Evolutionary conservation across 1,140 invertebrate genomes (phyloP), one percentile per base, ranked within the genome.

Genomic region (Archivesica marissinica): DNA sequence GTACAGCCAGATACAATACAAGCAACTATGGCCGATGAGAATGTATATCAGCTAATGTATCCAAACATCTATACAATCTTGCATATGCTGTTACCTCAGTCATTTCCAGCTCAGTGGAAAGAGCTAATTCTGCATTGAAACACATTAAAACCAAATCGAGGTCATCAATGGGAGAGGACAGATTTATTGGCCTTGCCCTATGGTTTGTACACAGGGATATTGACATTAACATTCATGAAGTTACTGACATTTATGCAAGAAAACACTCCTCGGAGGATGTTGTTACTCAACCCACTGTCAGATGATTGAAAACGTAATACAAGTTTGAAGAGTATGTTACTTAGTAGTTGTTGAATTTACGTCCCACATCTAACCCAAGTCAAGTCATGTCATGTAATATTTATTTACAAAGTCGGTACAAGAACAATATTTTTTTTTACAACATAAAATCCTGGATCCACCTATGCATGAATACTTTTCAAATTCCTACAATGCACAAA

Each of bases 81-180:
- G 20, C 6, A 56, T 56, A 56, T 56, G 20, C 6, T 47, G 44
- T 47, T 56, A 56, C 52, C 28, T 56, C 52, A 56, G 52, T 56
- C 20, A 56, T 25, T 56, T 56, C 52, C 6, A 9, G 52, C 6
- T 56, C 52, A 56, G 52, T 56, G 6, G 52, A 56, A 56, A 56
- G 52, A 56, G 52, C 52, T 7, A 56, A 56, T 25, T 56, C 52
- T 7, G 52, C 52, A n/a, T n/a, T n/a, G n/a, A n/a, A n/a, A n/a
- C n/a, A n/a, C n/a, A n/a, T 56, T 23, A 56, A 56, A 56, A n/a
- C 20, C 20, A 56, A 25, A 25, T 11, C 52, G 28, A 56, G 52
- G 52, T 56, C 52, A 4, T 56, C 52, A 56, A 56, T 56, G 52
- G 52, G 52, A 56, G 52, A 56, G 52, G 52, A 56, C 20, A 6